phyloP scores from a whole-genome alignment of 2,797 vertebrate species.

The Fistularia commersonii region DNA sequence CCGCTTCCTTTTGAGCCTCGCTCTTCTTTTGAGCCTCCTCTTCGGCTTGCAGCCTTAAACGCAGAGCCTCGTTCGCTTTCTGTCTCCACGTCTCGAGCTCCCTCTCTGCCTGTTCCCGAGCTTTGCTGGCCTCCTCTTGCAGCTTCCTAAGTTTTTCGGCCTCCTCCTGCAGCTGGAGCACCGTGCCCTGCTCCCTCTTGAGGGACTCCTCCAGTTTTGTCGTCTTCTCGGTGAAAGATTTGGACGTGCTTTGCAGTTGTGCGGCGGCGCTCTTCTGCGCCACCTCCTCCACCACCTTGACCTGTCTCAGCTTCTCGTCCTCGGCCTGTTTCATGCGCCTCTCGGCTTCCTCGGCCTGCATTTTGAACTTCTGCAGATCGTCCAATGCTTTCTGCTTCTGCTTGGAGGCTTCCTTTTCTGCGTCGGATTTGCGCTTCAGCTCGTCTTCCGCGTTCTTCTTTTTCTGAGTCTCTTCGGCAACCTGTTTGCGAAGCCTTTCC shows the following conservation, averaged over 20 bases:
- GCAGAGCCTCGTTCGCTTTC: constrained; percentile 92
- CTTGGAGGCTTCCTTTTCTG: constrained; percentile 86
- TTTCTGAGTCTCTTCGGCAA: constrained; percentile 89
- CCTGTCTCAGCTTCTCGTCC: constrained; percentile 85
- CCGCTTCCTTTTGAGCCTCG: constrained; percentile 88
- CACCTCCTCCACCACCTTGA: constrained; percentile 85
- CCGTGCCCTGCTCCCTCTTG: constrained; percentile 84
- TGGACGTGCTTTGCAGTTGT: constrained; percentile 81
- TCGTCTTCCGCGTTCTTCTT: constrained; percentile 91
- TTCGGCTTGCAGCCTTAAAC: constrained; percentile 88
- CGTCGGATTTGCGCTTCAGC: constrained; percentile 84
- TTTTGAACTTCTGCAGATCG: constrained; percentile 84
- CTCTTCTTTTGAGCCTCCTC: constrained; percentile 92
- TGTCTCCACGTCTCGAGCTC: constrained; percentile 94
- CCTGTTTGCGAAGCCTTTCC: constrained; percentile 87
- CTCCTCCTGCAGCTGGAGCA: constrained; percentile 89
- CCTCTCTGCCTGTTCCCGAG: constrained; percentile 83
- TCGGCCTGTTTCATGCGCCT: constrained; percentile 89
- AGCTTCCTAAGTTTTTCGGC: constrained; percentile 81
- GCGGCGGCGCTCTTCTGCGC: constrained; percentile 82
- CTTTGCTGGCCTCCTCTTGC: constrained; percentile 84
- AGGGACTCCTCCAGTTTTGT: constrained; percentile 86
- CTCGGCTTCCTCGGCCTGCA: constrained; percentile 91
- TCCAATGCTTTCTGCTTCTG: constrained; percentile 91
- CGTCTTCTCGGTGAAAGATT: constrained; percentile 79